A percentile compares a stretch with the other conserved stretches of the same genome.
These are phyloP conservation scores for Standfussiana lucernea DNA, from an alignment of 2,888 invertebrate genomes.

Conservation along the genomic window DNA sequence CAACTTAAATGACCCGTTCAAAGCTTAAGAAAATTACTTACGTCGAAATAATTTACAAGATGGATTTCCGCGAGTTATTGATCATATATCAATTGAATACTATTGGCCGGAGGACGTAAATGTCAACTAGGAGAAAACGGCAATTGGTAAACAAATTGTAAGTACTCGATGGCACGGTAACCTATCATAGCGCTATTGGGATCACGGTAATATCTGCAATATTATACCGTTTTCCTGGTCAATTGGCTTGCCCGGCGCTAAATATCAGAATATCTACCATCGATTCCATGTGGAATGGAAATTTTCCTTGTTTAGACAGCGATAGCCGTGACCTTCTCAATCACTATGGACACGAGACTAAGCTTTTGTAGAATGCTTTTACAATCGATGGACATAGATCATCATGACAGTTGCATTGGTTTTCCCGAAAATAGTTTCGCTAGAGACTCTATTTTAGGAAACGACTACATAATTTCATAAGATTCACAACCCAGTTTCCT, in stretches of 20 bases:
- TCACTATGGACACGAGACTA: conserved; percentile 8
- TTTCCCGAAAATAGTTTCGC: conserved; percentile 1
- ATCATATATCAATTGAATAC: conserved; percentile 59
- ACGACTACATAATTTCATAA: neutral
- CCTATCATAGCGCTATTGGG: conserved; percentile 52
- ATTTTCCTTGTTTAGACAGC: conserved; percentile 31
- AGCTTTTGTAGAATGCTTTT: conserved; percentile 9
- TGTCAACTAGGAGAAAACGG: conserved; percentile 65
- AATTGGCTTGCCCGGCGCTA: conserved; percentile 30
- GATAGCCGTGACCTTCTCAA: conserved; percentile 29
- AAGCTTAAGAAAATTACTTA: conserved; percentile 37
- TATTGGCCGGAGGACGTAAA: conserved; percentile 48
- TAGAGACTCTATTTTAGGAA: neutral
- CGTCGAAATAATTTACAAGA: conserved; percentile 24
- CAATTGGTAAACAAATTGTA: conserved; percentile 54
- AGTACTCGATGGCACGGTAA: conserved; percentile 44
- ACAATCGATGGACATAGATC: conserved; percentile 16
- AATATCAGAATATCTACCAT: conserved; percentile 19
- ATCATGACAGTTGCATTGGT: conserved; percentile 6
- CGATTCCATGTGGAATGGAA: conserved; percentile 28
- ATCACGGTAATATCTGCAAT: conserved; percentile 42
- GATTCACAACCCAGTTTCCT: neutral
- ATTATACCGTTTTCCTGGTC: conserved; percentile 37
- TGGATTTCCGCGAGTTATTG: conserved; percentile 45
- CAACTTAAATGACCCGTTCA: conserved; percentile 34